Base-by-base conservation (phyloP, 2,113 vertebrate species). In the Rafetus swinhoei region DNA sequence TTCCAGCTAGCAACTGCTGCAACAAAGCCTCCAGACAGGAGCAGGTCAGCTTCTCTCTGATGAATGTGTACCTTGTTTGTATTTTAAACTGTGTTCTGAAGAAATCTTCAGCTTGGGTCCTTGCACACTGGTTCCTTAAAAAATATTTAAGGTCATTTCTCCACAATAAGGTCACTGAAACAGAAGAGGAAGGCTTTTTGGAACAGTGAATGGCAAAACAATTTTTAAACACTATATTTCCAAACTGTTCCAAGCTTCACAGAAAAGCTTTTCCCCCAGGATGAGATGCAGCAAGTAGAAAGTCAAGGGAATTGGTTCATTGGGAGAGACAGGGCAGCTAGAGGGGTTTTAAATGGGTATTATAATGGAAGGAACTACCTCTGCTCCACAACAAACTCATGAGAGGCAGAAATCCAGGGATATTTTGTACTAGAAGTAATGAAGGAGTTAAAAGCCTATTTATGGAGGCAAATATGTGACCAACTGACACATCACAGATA, bases 371-470 rank as follows among this genome's bases (percentile, higher is more conserved):
- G 52, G 1, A 5, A 92, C 85, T 13, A 81, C 27, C n/a, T 89
- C 0, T 0, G 25, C n/a, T 95, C 32, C 52, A 81, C 52, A 4
- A 32, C 82, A 29, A 0, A 0, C 81, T 21, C 65, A 9, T 25
- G 69, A 57, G 32, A 21, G 89, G 56, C 54, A 90, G 76, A 91
- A 91, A 77, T 19, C 29, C 69, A 95, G 74, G 39, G 62, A 81
- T 65, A n/a, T 24, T 56, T 95, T 89, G 90, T 55, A 54, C 84
- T 59, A 57, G 52, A 90, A 72, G 45, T 80, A 89, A 53, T 50
- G 82, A 59, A 94, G 65, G 10, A 86, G 3, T 56, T 92, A 89
- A 45, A 57, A 55, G 45, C 52, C 84, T 69, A 89, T 92, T 82
- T 86, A 22, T 86, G 13, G 7, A 69, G 86, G 60, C 11, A 0